Evolutionary conservation across 1,140 invertebrate genomes (phyloP).

Genomic region (Trichoplusia ni): DNA sequence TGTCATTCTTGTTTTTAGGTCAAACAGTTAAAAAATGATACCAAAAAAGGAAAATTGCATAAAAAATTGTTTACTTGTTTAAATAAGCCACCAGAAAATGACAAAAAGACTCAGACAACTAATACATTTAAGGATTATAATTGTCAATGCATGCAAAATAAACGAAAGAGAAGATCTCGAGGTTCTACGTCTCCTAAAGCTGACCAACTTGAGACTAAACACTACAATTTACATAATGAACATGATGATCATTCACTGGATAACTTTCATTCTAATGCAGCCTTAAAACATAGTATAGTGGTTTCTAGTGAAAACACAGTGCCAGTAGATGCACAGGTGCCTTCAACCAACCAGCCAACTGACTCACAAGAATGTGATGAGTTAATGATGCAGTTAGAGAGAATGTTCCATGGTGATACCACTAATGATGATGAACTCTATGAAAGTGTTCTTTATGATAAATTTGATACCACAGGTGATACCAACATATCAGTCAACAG

Average conservation of each 20-base stretch:
- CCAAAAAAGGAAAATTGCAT: conserved; percentile 60
- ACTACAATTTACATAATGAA: too few species aligned
- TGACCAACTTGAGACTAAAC: too few species aligned
- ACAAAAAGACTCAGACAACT: conserved; percentile 69
- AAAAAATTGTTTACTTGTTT: conserved; percentile 64
- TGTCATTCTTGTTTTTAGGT: conserved; percentile 48
- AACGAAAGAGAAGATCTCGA: conserved; percentile 49
- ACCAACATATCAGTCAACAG: conserved; percentile 34
- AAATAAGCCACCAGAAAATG: conserved; percentile 60
- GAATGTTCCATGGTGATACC: conserved; percentile 63
- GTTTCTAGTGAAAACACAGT: background rate
- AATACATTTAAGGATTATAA: conserved; percentile 47
- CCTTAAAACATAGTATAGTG: too few species aligned
- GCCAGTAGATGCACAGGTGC: background rate
- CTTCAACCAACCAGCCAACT: conserved; percentile 6
- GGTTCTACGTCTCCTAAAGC: too few species aligned
- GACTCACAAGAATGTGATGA: conserved; percentile 61
- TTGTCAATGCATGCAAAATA: conserved; percentile 60
- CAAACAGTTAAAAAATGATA: conserved; percentile 66
- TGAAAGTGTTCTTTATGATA: conserved; percentile 57
- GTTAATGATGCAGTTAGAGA: conserved; percentile 64
- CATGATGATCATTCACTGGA: too few species aligned
- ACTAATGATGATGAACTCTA: conserved; percentile 77
- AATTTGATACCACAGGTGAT: conserved; percentile 40
- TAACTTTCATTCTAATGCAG: too few species aligned